A percentile compares a stretch with the other conserved stretches of the same genome.
These are phyloP conservation scores for Trachurus trachurus DNA, from an alignment of 2,797 vertebrate genomes.

Conservation along the genomic window DNA sequence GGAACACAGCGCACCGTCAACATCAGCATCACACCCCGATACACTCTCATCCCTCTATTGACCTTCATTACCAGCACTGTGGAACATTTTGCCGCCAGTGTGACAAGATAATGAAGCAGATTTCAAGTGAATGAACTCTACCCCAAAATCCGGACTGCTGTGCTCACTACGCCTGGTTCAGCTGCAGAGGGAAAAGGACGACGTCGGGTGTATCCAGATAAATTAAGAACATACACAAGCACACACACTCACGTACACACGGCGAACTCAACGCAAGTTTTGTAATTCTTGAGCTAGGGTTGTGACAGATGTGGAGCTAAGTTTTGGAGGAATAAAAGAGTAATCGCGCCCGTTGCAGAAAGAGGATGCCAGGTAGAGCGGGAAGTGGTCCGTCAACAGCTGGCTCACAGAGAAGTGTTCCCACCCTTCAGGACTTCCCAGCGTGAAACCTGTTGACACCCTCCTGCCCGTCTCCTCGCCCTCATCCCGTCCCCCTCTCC, in stretches of 20 bases:
- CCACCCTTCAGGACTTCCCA: slow-evolving; percentile 26
- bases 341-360: slow-evolving; percentile 56
- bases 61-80: slow-evolving; percentile 32
- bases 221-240: slow-evolving; percentile 31
- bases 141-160: slow-evolving; percentile 6
- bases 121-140: slow-evolving; percentile 4
- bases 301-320: slow-evolving; percentile 48
- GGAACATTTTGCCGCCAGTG: slow-evolving; percentile 19
- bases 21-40: neutral
- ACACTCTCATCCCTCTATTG: slow-evolving; percentile 2
- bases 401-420: slow-evolving; percentile 37
- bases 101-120: slow-evolving; percentile 12
- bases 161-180: slow-evolving; percentile 28
- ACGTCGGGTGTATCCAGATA: slow-evolving; percentile 11
- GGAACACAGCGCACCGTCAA: slow-evolving; percentile 10
- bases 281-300: slow-evolving; percentile 46
- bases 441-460: slow-evolving; percentile 18
- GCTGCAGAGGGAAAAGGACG: slow-evolving; percentile 37
- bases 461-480: slow-evolving; percentile 1
- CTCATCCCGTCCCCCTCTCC: neutral
- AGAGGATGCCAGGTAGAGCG: slow-evolving; percentile 29
- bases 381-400: slow-evolving; percentile 31
- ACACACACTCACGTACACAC: slow-evolving; percentile 13
- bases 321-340: slow-evolving; percentile 64
- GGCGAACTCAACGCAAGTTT: slow-evolving; percentile 17